Conservation (phyloP, 2,888 invertebrate genomes). For the Alloscopus bannaensis region DNA sequence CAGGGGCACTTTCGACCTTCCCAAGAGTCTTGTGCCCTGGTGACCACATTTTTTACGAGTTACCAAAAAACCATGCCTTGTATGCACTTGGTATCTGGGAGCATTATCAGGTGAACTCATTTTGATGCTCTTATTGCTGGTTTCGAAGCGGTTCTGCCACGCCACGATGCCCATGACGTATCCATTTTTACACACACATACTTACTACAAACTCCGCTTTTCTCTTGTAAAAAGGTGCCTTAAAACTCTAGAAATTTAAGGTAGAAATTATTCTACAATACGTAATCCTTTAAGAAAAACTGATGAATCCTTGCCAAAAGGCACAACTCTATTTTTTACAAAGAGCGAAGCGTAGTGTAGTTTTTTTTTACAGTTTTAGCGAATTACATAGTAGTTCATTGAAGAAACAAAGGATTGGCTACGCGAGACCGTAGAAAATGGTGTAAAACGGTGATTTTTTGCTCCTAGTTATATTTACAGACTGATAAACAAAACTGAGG, state of each 20-base stretch:
- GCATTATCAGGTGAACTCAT: slow-evolving; percentile 58
- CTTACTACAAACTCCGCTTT: neutral
- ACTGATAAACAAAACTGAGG: no score
- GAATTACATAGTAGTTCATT: neutral
- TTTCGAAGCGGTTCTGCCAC: slow-evolving; percentile 54
- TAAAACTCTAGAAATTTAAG: neutral
- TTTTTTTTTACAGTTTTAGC: neutral
- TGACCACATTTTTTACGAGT: slow-evolving; percentile 66
- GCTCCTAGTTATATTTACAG: no score
- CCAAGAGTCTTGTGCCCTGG: slow-evolving; percentile 54
- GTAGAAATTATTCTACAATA: neutral
- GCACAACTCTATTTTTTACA: slow-evolving; percentile 8
- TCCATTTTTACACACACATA: slow-evolving; percentile 44
- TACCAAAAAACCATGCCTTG: slow-evolving; percentile 13
- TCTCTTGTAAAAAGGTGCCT: slow-evolving; percentile 5
- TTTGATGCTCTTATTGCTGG: slow-evolving; percentile 62
- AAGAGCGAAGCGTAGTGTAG: neutral
- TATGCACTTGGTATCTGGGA: neutral
- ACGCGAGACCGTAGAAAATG: slow-evolving; percentile 15
- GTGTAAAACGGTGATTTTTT: slow-evolving; percentile 20
- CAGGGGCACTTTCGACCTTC: slow-evolving; percentile 28
- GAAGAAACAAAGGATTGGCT: neutral
- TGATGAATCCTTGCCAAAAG: neutral
- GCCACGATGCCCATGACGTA: slow-evolving; percentile 62
- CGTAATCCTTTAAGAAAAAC: neutral